Percentiles rank a stretch among this genome's conserved stretches.
phyloP scores from a whole-genome alignment of 2,797 vertebrate species.

The Urocyon cinereoargenteus region DNA sequence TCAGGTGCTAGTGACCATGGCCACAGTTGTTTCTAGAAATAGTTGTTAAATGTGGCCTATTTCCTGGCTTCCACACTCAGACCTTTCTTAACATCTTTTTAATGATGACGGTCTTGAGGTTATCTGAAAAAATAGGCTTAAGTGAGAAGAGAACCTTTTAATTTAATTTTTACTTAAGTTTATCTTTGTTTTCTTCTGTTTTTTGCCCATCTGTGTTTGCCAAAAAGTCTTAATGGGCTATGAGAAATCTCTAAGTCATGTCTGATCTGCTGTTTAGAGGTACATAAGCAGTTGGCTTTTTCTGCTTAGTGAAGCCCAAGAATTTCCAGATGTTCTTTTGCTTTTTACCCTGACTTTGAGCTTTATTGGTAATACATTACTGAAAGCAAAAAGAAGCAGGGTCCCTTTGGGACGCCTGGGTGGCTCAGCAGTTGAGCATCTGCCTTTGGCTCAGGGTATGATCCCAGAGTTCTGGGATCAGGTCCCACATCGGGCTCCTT shows the following conservation, averaged over 20 bases:
- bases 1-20: not conserved
- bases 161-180: constrained; percentile 9
- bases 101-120: not conserved
- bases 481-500: too few species aligned
- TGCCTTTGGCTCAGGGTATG: too few species aligned
- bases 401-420: too few species aligned
- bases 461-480: too few species aligned
- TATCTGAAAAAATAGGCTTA: not conserved
- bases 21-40: not conserved
- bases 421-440: too few species aligned
- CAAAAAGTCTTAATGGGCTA: not conserved
- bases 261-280: not conserved
- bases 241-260: not conserved
- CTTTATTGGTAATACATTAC: not conserved
- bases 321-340: not conserved
- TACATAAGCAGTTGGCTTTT: not conserved
- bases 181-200: constrained; percentile 25
- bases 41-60: not conserved
- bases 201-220: not conserved
- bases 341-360: not conserved
- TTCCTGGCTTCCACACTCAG: not conserved
- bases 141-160: not conserved
- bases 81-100: not conserved
- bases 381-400: not conserved
- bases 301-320: not conserved